Conservation (phyloP, 2,113 vertebrate genomes). For the Bufo bufo region DNA sequence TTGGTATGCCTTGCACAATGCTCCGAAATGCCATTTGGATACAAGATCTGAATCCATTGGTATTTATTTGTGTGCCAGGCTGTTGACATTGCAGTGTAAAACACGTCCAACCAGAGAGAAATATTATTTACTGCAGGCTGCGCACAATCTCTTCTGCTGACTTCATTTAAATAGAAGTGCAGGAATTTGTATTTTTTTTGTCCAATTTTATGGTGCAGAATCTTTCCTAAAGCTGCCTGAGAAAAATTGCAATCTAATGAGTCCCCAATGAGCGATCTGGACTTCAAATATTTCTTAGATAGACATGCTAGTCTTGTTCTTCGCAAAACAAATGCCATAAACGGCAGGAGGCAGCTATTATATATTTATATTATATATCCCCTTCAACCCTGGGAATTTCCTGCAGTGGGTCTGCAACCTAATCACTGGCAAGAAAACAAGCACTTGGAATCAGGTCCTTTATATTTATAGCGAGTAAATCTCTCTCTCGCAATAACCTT, state of each 20-base stretch:
- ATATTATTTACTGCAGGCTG: slow-evolving; percentile 28
- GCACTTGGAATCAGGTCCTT: slow-evolving; percentile 9
- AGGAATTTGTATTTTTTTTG: slow-evolving; percentile 30
- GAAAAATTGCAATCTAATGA: slow-evolving; percentile 51
- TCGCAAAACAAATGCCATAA: slow-evolving; percentile 52
- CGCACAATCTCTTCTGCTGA: slow-evolving; percentile 19
- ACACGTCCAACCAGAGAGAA: slow-evolving; percentile 22
- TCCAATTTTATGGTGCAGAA: background rate
- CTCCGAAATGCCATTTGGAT: slow-evolving; percentile 5
- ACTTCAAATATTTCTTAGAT: slow-evolving; percentile 56
- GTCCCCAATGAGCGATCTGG: slow-evolving; percentile 37
- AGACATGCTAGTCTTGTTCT: slow-evolving; percentile 58
- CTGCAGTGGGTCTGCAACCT: slow-evolving; percentile 30
- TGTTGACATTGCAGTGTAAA: slow-evolving; percentile 31
- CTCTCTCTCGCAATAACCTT: background rate
- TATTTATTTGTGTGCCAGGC: slow-evolving; percentile 40
- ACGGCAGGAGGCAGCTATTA: slow-evolving; percentile 53
- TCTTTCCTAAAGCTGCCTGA: slow-evolving; percentile 38
- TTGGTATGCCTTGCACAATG: background rate
- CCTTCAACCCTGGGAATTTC: slow-evolving; percentile 49
- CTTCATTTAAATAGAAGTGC: slow-evolving; percentile 35
- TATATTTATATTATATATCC: slow-evolving; percentile 51
- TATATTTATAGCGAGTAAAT: slow-evolving; percentile 29
- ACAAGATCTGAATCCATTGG: slow-evolving; percentile 28
- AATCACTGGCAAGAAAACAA: slow-evolving; percentile 18